These are phyloP conservation scores for Clitarchus hookeri DNA, from an alignment of 2,888 invertebrate genomes.

Conservation along the genomic window DNA sequence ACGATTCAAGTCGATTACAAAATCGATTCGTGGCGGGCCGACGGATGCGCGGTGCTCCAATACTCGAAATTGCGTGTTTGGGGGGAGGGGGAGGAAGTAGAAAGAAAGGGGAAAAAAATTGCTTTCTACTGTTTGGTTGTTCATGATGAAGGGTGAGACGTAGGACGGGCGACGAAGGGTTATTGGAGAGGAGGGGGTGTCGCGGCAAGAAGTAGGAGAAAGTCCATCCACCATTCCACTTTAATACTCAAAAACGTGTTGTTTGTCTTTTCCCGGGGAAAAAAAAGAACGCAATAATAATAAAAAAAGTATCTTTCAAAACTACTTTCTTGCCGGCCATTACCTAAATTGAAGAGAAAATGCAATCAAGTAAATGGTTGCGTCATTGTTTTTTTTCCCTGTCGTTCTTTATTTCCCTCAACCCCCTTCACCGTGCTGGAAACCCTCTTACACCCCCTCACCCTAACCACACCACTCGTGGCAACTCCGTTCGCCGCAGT, in stretches of 20 bases:
- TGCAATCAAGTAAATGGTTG: conserved; percentile 43
- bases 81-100: not conserved
- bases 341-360: conserved; percentile 42
- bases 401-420: conserved; percentile 7
- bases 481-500: not conserved
- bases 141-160: not conserved
- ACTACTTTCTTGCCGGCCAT: conserved; percentile 35
- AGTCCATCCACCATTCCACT: conserved; percentile 5
- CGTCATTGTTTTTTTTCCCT: conserved; percentile 34
- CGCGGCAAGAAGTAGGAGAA: not conserved
- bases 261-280: conserved; percentile 19
- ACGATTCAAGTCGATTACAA: conserved; percentile 3
- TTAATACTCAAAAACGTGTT: conserved; percentile 26
- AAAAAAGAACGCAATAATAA: not conserved
- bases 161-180: not conserved
- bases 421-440: conserved; percentile 1
- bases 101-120: not conserved
- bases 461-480: not conserved
- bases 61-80: not conserved
- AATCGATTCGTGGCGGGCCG: not conserved
- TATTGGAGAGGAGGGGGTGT: not conserved
- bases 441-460: not conserved
- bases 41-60: not conserved
- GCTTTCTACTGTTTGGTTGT: conserved; percentile 9
- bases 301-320: conserved; percentile 25